phyloP scores from a whole-genome alignment of 2,113 vertebrate genomes.

The Perognathus longimembris region DNA sequence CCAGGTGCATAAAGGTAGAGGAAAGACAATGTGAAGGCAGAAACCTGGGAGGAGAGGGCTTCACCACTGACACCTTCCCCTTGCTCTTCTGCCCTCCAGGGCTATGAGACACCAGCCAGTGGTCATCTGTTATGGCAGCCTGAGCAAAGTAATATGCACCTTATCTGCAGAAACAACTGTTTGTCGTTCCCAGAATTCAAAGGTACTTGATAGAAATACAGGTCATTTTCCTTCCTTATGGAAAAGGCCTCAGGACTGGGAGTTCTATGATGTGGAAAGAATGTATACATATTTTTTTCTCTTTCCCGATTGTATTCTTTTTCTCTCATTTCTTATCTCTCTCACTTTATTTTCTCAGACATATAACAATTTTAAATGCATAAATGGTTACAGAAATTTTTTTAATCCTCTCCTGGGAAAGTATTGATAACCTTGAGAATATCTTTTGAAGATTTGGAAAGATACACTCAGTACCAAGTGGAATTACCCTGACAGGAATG shows the following conservation, averaged over 20 bases:
- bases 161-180: neutral
- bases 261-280: constrained; percentile 6
- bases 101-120: neutral
- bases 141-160: neutral
- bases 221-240: neutral
- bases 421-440: no score
- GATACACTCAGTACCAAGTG: no score
- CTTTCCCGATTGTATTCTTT: no score
- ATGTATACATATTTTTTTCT: neutral
- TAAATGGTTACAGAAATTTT: no score
- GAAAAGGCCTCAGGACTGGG: neutral
- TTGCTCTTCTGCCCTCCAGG: neutral
- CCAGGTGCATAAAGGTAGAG: neutral
- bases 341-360: no score
- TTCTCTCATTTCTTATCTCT: no score
- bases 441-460: no score
- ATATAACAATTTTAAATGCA: no score
- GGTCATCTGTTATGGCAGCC: neutral
- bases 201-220: neutral
- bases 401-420: no score
- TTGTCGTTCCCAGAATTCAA: neutral
- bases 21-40: neutral
- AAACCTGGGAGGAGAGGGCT: neutral
- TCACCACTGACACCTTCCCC: neutral
- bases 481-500: neutral